Evolutionary conservation across 2,113 vertebrate genomes (phyloP), one percentile per base, ranked within the genome.

Genomic region (Leiothrix lutea): DNA sequence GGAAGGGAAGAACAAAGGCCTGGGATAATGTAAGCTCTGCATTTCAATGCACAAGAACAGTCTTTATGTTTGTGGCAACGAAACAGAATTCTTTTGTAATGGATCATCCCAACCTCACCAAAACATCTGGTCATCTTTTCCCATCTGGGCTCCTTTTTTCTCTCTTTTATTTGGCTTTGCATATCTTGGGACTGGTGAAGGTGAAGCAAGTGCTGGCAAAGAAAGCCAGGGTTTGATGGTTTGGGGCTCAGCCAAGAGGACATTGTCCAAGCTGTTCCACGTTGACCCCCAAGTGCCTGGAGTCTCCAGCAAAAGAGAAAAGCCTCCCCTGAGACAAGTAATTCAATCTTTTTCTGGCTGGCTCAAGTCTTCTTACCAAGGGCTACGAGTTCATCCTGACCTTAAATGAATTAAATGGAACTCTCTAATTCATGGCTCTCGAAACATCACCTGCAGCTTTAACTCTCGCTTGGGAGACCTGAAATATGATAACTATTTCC

Each of bases 51-150:
- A 79, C 18, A 88, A 88, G 36, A 80, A 42, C 6, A 75, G 11
- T 4, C 58, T 60, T 94, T 81, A 29, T 29, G 28, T 89, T 92
- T 86, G 85, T 42, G 78, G 75, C 54, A 97, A 69, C 57, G 60
- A 82, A 77, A 66, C 6, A 33, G 29, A 50, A 54, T 85, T 94
- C 75, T 72, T 94, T 56, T 33, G 36, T 74, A 86, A 84, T 67
- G 61, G 67, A 75, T 54, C 74, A 50, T 28, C 15, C 42, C 75
- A 81, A 73, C 28, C n/a, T 77, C 92, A 72, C 25, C 29, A 71
- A 93, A 96, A 97, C 96, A 97, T 97, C 97, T 97, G 97, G 94
- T 36, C 69, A 61, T 58, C 26, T 87, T 57, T 88, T 94, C 75
- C 88, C 94, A 96, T 89, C 89, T 95, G 95, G 48, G 62, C 65